Conservation (phyloP, 2,113 vertebrate species). For the Myiagra hebetior region DNA sequence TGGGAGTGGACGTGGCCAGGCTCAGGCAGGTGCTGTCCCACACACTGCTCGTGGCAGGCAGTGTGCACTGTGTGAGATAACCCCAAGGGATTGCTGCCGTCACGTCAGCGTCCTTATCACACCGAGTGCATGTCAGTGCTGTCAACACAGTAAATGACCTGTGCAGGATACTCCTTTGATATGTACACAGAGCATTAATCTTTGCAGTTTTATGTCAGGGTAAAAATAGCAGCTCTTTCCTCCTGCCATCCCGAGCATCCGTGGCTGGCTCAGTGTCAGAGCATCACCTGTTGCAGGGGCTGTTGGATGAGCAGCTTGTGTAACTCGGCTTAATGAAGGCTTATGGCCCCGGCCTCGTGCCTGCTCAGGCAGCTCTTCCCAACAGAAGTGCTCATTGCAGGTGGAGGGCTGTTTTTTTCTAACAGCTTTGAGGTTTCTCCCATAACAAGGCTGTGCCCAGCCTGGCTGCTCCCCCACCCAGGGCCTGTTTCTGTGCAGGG, state of each 20-base stretch:
- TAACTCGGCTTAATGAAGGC: neutral
- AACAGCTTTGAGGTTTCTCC: neutral
- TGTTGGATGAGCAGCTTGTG: neutral
- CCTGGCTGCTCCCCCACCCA: neutral
- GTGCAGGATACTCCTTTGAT: neutral
- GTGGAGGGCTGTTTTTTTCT: neutral
- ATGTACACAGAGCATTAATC: neutral
- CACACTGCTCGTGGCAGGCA: accelerated
- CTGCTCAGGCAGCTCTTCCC: neutral
- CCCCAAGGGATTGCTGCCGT: neutral
- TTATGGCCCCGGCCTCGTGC: neutral
- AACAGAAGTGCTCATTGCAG: neutral
- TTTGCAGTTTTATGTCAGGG: neutral
- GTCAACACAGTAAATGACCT: neutral
- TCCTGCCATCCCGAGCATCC: neutral
- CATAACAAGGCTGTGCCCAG: neutral
- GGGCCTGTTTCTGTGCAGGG: neutral
- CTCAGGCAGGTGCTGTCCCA: neutral
- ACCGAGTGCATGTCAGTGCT: neutral
- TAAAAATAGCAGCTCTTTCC: conserved; percentile 12
- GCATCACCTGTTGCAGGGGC: conserved; percentile 25
- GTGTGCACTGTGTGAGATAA: neutral
- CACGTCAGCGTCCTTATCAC: neutral
- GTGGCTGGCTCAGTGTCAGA: neutral
- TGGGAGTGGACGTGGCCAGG: neutral